These are phyloP conservation scores for Miltochrista miniata DNA, from an alignment of 2,888 invertebrate genomes.

Conservation along the genomic window DNA sequence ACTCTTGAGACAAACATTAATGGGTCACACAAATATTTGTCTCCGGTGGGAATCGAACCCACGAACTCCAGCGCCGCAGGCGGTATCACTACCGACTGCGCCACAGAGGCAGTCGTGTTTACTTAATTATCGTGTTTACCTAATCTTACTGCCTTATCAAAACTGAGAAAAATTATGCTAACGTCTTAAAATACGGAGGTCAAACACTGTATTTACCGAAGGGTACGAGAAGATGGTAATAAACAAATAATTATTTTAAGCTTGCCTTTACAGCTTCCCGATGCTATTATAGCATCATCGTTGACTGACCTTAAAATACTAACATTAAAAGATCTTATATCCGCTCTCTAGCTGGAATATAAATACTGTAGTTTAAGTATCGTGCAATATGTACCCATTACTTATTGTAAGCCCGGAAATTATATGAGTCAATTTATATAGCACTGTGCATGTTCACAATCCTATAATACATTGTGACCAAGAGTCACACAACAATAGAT, in stretches of 20 bases:
- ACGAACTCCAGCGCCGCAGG: no score
- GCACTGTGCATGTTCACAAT: slow-evolving; percentile 37
- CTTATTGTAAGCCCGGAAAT: slow-evolving; percentile 42
- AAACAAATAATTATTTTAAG: neutral
- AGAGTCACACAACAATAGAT: slow-evolving; percentile 17
- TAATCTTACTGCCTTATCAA: no score
- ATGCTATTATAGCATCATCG: neutral
- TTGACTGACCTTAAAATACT: slow-evolving; percentile 3
- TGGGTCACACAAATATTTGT: no score
- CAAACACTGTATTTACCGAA: no score
- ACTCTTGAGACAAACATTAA: no score
- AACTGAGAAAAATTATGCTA: no score
- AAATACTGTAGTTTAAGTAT: neutral
- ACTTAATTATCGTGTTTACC: no score
- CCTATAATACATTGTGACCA: slow-evolving; percentile 32
- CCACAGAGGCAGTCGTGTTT: no score
- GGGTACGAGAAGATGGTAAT: neutral
- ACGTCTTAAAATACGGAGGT: no score
- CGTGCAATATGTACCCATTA: slow-evolving; percentile 15
- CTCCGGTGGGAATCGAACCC: no score
- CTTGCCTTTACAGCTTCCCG: neutral
- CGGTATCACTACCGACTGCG: no score
- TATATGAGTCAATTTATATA: slow-evolving; percentile 41
- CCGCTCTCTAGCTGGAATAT: neutral
- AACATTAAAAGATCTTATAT: slow-evolving; percentile 3